These are phyloP conservation scores for Symphodus melops DNA, from an alignment of 2,113 vertebrate species.

Conservation along the genomic window DNA sequence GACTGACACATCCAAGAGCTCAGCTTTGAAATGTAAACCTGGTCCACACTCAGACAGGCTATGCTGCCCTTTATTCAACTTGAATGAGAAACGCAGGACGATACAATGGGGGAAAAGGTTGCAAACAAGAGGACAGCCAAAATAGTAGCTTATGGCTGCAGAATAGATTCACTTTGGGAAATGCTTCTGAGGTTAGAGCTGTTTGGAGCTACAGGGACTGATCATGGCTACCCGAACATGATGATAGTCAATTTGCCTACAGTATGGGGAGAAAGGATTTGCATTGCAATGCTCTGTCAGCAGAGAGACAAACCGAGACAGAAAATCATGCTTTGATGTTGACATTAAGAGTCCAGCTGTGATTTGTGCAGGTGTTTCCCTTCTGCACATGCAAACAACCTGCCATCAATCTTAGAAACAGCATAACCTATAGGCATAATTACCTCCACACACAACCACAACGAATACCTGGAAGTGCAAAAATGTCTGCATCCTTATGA, in stretches of 20 bases:
- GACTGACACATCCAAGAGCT: constrained; percentile 41
- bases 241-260: constrained; percentile 20
- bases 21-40: constrained; percentile 62
- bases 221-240: not conserved
- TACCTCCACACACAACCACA: not conserved
- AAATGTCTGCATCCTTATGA: not conserved
- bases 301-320: constrained; percentile 10
- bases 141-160: not conserved
- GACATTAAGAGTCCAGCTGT: constrained; percentile 9
- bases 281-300: constrained; percentile 15
- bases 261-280: constrained; percentile 1
- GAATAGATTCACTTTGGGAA: not conserved
- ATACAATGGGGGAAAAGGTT: constrained; percentile 20
- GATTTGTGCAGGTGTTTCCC: constrained; percentile 42
- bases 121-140: constrained; percentile 11
- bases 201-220: not conserved
- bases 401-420: not conserved
- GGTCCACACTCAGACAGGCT: constrained; percentile 21
- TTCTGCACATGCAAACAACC: not conserved
- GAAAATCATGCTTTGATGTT: constrained; percentile 11
- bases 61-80: constrained; percentile 12
- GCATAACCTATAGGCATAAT: not conserved
- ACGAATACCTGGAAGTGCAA: not conserved
- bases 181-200: not conserved
- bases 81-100: constrained; percentile 11